Evolutionary conservation across 2,888 invertebrate species (phyloP).

Genomic region (Drosophila neonasuta): DNA sequence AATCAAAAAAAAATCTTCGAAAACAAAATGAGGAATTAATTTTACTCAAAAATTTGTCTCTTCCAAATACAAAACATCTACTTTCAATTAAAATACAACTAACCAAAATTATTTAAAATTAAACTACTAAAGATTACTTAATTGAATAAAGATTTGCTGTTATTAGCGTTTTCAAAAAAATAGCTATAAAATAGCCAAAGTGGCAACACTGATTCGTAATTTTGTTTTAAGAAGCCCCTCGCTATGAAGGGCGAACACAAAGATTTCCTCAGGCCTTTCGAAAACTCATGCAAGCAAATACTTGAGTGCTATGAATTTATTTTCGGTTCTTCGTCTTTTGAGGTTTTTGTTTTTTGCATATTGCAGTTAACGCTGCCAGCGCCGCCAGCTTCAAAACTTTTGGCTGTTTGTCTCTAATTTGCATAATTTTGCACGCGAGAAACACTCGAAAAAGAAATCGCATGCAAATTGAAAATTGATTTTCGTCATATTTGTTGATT

Average conservation of each 20-base stretch:
- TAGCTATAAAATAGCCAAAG: no score
- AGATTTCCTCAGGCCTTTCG: constrained; percentile 16
- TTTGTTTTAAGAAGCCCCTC: constrained; percentile 7
- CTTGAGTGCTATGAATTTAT: constrained; percentile 35
- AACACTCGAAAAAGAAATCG: constrained; percentile 60
- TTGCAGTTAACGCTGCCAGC: constrained; percentile 9
- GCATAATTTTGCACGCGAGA: constrained; percentile 71
- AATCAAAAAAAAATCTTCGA: no score
- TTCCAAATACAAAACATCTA: no score
- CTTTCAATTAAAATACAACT: no score
- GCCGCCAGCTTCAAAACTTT: constrained; percentile 23
- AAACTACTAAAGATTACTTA: no score
- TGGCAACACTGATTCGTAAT: neutral
- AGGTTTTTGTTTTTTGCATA: constrained; percentile 8
- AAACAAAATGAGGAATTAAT: no score
- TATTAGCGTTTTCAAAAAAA: no score
- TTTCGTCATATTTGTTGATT: constrained; percentile 55
- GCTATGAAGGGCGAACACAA: constrained; percentile 18
- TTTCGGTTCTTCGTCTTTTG: constrained; percentile 29
- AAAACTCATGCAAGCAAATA: constrained; percentile 41
- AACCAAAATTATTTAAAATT: no score
- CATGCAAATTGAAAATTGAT: constrained; percentile 76
- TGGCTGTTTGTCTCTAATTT: constrained; percentile 50
- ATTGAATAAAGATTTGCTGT: no score
- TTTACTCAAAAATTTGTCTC: no score